These are phyloP conservation scores for Phataginus tricuspis DNA, from an alignment of 2,797 vertebrate species.

Conservation along the genomic window DNA sequence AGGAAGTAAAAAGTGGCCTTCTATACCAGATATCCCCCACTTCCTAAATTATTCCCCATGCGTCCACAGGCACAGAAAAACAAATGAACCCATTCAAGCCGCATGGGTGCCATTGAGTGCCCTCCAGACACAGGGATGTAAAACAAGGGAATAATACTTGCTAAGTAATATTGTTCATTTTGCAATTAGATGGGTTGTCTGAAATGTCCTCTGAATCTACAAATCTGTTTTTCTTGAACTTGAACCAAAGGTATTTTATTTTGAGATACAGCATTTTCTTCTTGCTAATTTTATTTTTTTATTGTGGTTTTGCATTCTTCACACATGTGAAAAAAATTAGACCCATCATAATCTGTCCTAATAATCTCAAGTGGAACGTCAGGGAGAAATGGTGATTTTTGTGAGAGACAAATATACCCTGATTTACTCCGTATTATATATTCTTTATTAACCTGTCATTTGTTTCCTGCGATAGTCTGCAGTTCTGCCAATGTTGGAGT, in stretches of 20 bases:
- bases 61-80: background rate
- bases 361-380: background rate
- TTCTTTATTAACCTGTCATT: background rate
- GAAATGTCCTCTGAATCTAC: background rate
- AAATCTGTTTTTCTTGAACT: slow-evolving; percentile 5
- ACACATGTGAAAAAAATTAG: background rate
- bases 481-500: background rate
- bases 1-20: background rate
- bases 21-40: background rate
- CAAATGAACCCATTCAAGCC: background rate
- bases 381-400: background rate
- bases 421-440: background rate
- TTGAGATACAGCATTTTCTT: background rate
- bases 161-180: background rate
- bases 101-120: background rate
- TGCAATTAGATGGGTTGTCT: background rate
- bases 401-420: background rate
- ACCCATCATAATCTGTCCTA: background rate
- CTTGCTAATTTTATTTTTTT: background rate
- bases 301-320: background rate
- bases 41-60: background rate
- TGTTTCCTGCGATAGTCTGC: background rate
- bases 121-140: background rate
- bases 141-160: background rate
- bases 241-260: slow-evolving; percentile 15